Evolutionary conservation across 2,113 vertebrate species (phyloP).

Genomic region (Oreochromis aureus): DNA sequence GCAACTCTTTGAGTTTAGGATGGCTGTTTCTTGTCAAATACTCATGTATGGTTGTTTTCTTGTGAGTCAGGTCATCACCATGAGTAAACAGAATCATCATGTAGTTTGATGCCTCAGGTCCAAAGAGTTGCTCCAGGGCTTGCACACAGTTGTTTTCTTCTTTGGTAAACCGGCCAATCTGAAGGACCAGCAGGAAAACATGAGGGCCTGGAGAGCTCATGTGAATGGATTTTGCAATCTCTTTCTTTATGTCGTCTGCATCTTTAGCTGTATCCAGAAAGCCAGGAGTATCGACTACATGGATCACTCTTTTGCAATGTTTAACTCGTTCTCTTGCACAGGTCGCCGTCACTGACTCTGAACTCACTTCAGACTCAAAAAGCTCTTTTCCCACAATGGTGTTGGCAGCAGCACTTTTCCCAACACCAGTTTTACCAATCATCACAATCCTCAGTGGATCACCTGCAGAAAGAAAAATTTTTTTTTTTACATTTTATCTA

Average conservation of each 20-base stretch:
- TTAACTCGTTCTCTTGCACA: not conserved
- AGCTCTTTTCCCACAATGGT: not conserved
- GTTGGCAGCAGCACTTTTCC: conserved; percentile 29
- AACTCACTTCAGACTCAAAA: not conserved
- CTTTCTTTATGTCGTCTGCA: not conserved
- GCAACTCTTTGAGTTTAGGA: not conserved
- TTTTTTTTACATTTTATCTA: not conserved
- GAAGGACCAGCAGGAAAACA: not conserved
- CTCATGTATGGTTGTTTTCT: not conserved
- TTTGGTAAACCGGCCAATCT: conserved; percentile 12
- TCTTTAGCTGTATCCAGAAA: not conserved
- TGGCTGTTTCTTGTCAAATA: not conserved
- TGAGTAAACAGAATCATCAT: not conserved
- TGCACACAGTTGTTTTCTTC: conserved; percentile 21
- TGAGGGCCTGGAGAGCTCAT: not conserved
- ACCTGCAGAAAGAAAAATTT: not conserved
- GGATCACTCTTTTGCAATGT: not conserved
- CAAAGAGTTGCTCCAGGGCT: conserved; percentile 6
- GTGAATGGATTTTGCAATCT: not conserved
- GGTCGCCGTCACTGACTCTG: not conserved
- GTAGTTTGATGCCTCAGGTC: not conserved
- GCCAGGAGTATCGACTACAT: conserved; percentile 7
- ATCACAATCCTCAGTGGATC: not conserved
- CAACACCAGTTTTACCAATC: not conserved
- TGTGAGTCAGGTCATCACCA: not conserved